A percentile compares a stretch with the other conserved stretches of the same genome.
Evolutionary conservation across 2,888 invertebrate species (phyloP).

Genomic region (Meliscaeva auricollis): DNA sequence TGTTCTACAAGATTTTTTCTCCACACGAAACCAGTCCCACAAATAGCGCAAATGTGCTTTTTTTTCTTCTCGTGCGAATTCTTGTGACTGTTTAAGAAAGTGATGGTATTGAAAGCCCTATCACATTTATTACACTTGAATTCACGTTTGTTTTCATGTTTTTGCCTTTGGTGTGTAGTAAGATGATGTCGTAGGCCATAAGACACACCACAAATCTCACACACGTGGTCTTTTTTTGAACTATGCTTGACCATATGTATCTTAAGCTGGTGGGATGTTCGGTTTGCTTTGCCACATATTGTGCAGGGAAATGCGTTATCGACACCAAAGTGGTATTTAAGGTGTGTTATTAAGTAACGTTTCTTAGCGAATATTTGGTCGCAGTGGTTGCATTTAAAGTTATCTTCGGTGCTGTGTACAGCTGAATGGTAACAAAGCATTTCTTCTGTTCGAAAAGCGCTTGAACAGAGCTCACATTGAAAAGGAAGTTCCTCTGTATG

Average conservation of each 20-base stretch:
- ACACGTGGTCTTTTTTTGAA: constrained; percentile 40
- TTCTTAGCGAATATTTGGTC: constrained; percentile 41
- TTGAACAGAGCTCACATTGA: constrained; percentile 56
- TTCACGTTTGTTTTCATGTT: constrained; percentile 80
- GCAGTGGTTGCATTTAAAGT: constrained; percentile 50
- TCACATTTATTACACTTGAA: constrained; percentile 78
- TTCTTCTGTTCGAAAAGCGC: constrained; percentile 53
- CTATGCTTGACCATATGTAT: constrained; percentile 57
- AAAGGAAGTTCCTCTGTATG: constrained; percentile 38
- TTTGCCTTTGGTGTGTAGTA: constrained; percentile 48
- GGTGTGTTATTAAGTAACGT: constrained; percentile 60
- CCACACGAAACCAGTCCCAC: constrained; percentile 79
- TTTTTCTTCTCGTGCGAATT: constrained; percentile 78
- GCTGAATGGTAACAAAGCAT: constrained; percentile 47
- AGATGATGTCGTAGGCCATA: constrained; percentile 58
- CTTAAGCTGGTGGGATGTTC: constrained; percentile 55
- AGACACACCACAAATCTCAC: constrained; percentile 58
- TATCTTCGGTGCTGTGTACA: constrained; percentile 23
- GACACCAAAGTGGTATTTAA: constrained; percentile 41
- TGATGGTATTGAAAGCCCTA: constrained; percentile 79
- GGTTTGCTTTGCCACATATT: constrained; percentile 50
- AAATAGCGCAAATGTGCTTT: constrained; percentile 78
- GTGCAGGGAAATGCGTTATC: constrained; percentile 37
- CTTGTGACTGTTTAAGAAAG: constrained; percentile 80
- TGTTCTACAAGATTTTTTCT: constrained; percentile 81